These are phyloP conservation scores for Drosophila falleni DNA, from an alignment of 2,888 invertebrate genomes.

Conservation along the genomic window DNA sequence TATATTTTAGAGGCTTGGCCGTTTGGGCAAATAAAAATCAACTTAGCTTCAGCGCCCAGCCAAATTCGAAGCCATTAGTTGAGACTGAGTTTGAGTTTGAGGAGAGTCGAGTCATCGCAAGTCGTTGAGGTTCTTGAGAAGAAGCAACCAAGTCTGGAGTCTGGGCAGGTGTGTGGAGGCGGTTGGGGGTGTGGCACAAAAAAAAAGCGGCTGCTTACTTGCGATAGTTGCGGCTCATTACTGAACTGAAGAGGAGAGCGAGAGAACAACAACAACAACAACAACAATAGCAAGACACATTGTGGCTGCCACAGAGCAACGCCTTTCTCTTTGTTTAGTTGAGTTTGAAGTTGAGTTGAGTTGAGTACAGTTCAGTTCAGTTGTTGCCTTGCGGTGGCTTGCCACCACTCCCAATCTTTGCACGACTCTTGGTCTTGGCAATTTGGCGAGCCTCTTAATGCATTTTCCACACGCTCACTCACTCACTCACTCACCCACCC, in stretches of 20 bases:
- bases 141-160: constrained; percentile 8
- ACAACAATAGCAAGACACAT: constrained; percentile 32
- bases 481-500: constrained; percentile 41
- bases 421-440: constrained; percentile 75
- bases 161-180: constrained; percentile 53
- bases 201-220: constrained; percentile 58
- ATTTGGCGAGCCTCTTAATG: constrained; percentile 70
- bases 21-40: constrained; percentile 54
- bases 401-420: constrained; percentile 79
- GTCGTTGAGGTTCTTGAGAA: constrained; percentile 7
- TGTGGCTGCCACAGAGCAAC: constrained; percentile 58
- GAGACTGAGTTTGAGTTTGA: constrained; percentile 3
- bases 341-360: constrained; percentile 17
- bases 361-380: constrained; percentile 11
- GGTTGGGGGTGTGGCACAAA: constrained; percentile 54
- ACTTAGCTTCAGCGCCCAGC: constrained; percentile 32
- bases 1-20: constrained; percentile 65
- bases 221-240: constrained; percentile 69
- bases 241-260: constrained; percentile 44
- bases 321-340: constrained; percentile 74
- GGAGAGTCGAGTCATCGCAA: constrained; percentile 5
- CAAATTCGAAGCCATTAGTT: constrained; percentile 50
- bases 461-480: constrained; percentile 67
- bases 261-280: constrained; percentile 12
- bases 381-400: constrained; percentile 34